Base-by-base conservation (phyloP, 2,113 vertebrate species). In the Caretta caretta region DNA sequence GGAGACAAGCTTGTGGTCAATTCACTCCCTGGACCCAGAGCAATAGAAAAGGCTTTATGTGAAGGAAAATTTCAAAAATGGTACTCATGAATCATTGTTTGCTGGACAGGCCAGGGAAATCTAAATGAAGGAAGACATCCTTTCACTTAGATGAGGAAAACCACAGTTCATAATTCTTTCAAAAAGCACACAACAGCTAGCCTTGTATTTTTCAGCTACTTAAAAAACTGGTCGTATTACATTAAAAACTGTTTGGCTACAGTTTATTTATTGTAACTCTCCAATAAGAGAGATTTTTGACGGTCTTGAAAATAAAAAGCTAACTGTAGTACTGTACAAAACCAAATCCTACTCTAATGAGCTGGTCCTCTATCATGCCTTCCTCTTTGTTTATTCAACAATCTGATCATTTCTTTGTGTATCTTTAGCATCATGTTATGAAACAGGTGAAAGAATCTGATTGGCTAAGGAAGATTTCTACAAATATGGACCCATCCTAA, bases 51-150 rank as follows among this genome's bases (percentile, higher is more conserved):
- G 86, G 2, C 42, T 92, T 94, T 92, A 80, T 95, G 65, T 86
- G 81, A 97, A 97, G 95, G 86, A 95, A 62, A 94, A 84, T 78
- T 92, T 90, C 35, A 97, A 96, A 93, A 59, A 87, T 42, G 7
- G 49, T 84, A 96, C 97, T 97, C 96, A 95, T 94, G 94, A 98
- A 95, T 97, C 96, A 97, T 98, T 96, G 94, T 97, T 97, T 94
- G 95, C 87, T 97, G 93, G 90, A 93, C 57, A 54, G 95, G 94
- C 88, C 81, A 86, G 93, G 89, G 92, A 97, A 96, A 93, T 95
- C 89, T 96, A 97, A 97, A 95, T 90, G 95, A 96, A 97, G 96
- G 94, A 96, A 98, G 97, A 97, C 87, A 96, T 93, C 96, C 83
- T 97, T 96, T 95, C 89, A 94, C 78, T 96, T 93, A 88, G 38